These are phyloP conservation scores for Drosophila fungiperda DNA, from an alignment of 2,888 invertebrate species.

Conservation along the genomic window DNA sequence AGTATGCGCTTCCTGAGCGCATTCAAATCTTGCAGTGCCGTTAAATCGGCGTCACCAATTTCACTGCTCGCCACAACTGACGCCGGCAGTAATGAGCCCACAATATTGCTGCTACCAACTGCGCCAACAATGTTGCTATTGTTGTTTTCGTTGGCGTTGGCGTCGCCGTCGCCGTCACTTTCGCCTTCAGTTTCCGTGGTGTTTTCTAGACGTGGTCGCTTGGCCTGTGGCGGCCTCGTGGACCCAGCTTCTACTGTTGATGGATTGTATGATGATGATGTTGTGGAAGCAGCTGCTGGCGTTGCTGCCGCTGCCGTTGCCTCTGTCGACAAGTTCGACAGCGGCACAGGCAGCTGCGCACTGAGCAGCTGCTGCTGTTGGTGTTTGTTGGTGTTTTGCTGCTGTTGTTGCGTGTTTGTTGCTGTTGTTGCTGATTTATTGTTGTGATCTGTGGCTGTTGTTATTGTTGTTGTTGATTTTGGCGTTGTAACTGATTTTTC, in stretches of 20 bases:
- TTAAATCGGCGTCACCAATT: conserved; percentile 63
- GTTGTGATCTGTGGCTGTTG: conserved; percentile 40
- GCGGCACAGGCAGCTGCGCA: conserved; percentile 79
- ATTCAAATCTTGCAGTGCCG: conserved; percentile 84
- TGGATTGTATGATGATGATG: conserved; percentile 20
- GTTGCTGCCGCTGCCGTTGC: conserved; percentile 64
- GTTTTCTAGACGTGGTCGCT: conserved; percentile 72
- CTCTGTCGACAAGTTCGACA: conserved; percentile 74
- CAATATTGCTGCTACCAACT: conserved; percentile 60
- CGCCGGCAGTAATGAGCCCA: conserved; percentile 79
- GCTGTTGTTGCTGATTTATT: conserved; percentile 44
- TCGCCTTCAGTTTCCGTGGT: conserved; percentile 39
- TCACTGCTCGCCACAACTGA: conserved; percentile 71
- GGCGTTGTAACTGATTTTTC: conserved; percentile 81
- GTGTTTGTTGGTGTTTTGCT: conserved; percentile 42
- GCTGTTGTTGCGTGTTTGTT: conserved; percentile 51
- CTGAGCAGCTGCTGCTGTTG: conserved; percentile 66
- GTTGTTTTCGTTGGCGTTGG: conserved; percentile 15
- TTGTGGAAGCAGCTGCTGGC: conserved; percentile 44
- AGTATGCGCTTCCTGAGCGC: conserved; percentile 89
- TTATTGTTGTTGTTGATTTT: conserved; percentile 37
- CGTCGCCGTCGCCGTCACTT: conserved; percentile 16
- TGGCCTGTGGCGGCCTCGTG: conserved; percentile 61
- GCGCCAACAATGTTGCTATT: conserved; percentile 64
- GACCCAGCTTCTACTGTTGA: conserved; percentile 47